Conservation (phyloP, 2,888 invertebrate genomes). For the Hyalella azteca region DNA sequence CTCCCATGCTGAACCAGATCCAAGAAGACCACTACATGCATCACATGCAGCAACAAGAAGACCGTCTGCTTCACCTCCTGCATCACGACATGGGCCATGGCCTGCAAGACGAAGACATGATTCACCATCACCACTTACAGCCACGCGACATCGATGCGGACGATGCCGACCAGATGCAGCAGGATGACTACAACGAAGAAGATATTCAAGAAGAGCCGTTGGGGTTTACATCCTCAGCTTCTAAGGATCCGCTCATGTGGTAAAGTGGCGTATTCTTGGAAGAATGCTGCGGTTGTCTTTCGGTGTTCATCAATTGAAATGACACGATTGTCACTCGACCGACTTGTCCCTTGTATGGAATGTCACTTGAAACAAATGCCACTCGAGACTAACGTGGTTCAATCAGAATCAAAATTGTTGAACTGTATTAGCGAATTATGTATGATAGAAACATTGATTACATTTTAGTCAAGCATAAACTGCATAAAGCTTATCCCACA, state of each 20-base stretch:
- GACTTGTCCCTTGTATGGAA: too few relatives aligned
- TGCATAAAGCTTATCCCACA: too few relatives aligned
- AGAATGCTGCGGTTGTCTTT: background rate
- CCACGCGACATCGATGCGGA: conserved; percentile 23
- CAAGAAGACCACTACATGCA: conserved; percentile 34
- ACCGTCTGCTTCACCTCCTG: conserved; percentile 7
- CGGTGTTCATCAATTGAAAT: too few relatives aligned
- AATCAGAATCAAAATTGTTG: too few relatives aligned
- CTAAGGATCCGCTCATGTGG: conserved; percentile 47
- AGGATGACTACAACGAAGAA: conserved; percentile 35
- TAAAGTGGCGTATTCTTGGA: background rate
- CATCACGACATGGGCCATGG: conserved; percentile 19
- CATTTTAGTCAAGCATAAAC: too few relatives aligned
- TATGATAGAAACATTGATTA: too few relatives aligned
- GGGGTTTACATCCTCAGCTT: conserved; percentile 43
- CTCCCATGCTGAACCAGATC: conserved; percentile 2
- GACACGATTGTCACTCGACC: too few relatives aligned
- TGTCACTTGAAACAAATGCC: too few relatives aligned
- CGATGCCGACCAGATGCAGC: conserved; percentile 7
- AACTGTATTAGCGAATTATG: too few relatives aligned
- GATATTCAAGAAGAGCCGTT: conserved; percentile 32
- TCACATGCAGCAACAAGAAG: conserved; percentile 27
- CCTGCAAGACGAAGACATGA: conserved; percentile 20
- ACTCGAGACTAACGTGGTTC: too few relatives aligned
- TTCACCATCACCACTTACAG: conserved; percentile 30